A percentile compares a stretch with the other conserved stretches of the same genome.
Conservation (phyloP, 2,113 vertebrate genomes). For the Neogobius melanostomus region DNA sequence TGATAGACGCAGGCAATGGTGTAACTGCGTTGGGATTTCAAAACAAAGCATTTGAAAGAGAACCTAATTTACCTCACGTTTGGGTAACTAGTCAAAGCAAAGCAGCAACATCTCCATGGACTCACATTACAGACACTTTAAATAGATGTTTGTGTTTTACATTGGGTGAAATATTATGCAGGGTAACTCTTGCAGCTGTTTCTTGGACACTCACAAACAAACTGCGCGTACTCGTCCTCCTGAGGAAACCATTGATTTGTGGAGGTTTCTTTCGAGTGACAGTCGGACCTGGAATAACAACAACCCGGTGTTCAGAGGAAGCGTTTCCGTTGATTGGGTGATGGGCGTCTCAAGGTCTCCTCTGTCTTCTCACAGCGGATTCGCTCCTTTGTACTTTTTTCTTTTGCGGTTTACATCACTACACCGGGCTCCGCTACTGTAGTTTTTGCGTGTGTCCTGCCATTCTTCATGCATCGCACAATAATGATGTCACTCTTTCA, state of each 20-base stretch:
- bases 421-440: conserved; percentile 20
- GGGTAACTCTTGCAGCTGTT: conserved; percentile 16
- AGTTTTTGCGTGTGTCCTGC: conserved; percentile 10
- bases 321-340: conserved; percentile 16
- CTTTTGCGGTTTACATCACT: conserved; percentile 9
- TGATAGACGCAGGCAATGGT: too few species aligned
- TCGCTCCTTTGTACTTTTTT: neutral
- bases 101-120: too few species aligned
- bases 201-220: conserved; percentile 3
- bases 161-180: too few species aligned
- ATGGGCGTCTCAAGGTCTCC: conserved; percentile 10
- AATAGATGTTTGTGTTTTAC: too few species aligned
- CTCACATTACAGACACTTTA: too few species aligned
- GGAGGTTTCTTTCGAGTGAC: neutral
- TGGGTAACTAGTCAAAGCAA: too few species aligned
- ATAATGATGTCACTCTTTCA: neutral
- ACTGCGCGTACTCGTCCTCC: neutral
- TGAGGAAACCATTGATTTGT: conserved; percentile 9
- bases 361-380: neutral
- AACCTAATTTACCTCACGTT: too few species aligned
- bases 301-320: neutral
- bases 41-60: too few species aligned
- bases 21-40: too few species aligned
- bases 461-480: neutral
- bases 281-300: neutral